Conservation (phyloP, 1,140 invertebrate species). For the Ctenoplectra terminalis region DNA sequence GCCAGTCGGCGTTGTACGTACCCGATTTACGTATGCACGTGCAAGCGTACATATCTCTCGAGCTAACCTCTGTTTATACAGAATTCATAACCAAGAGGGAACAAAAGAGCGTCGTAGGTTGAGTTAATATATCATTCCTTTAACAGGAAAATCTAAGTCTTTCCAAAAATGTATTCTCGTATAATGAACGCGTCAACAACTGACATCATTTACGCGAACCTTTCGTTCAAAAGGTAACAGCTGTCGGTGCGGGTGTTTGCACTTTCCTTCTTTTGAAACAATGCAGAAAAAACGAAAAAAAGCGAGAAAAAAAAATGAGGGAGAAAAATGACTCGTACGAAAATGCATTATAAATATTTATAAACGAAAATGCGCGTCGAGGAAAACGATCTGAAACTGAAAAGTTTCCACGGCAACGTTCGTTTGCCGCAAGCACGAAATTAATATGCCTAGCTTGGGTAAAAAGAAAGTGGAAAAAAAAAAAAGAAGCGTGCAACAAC, state of each 20-base stretch:
- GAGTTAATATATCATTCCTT: constrained; percentile 40
- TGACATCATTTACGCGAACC: constrained; percentile 2
- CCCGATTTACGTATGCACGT: background rate
- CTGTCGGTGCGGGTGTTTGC: no score
- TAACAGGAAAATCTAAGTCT: constrained; percentile 10
- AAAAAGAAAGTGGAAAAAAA: constrained; percentile 36
- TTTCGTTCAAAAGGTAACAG: background rate
- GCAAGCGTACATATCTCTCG: background rate
- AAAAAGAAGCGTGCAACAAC: constrained; percentile 26
- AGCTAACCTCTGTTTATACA: constrained; percentile 31
- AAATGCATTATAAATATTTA: constrained; percentile 9
- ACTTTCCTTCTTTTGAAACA: background rate
- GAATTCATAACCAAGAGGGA: constrained; percentile 37
- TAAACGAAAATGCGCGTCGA: background rate
- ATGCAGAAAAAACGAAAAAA: background rate
- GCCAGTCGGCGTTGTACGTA: background rate
- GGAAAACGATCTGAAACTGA: background rate
- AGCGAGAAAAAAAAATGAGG: fast-evolving
- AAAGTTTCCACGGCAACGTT: constrained; percentile 29
- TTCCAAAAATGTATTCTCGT: background rate
- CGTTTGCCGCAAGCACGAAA: constrained; percentile 46
- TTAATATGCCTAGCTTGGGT: constrained; percentile 51
- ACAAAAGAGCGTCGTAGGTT: constrained; percentile 26
- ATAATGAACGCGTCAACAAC: constrained; percentile 29
- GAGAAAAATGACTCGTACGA: background rate